Conservation (phyloP, 2,113 vertebrate genomes). For the Apteryx owenii region DNA sequence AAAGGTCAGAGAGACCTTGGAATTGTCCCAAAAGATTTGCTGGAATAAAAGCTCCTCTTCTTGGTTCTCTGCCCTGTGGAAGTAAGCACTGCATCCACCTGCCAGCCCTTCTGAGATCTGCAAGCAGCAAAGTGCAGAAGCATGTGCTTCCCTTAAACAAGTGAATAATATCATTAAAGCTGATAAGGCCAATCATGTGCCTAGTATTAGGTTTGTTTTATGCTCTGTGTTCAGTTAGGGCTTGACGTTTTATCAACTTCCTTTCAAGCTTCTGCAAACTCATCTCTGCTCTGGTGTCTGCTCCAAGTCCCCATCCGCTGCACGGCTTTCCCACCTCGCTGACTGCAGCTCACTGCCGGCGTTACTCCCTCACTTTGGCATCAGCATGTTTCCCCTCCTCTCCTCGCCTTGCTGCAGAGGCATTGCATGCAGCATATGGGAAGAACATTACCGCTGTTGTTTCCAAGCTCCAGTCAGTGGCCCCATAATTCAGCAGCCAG, state of each 20-base stretch:
- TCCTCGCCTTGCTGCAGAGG: background rate
- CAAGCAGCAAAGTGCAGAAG: background rate
- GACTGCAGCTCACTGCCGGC: background rate
- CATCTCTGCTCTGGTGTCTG: background rate
- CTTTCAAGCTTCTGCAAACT: background rate
- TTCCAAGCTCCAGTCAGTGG: background rate
- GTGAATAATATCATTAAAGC: background rate
- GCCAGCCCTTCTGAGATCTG: background rate
- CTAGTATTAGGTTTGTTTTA: background rate
- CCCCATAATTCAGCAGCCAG: background rate
- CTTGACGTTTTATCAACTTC: background rate
- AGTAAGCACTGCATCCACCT: background rate
- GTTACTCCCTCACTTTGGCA: background rate
- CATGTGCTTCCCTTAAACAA: background rate
- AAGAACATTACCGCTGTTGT: background rate
- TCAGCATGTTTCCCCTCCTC: accelerated
- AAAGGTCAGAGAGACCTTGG: background rate
- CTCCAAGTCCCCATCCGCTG: accelerated
- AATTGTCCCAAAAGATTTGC: background rate
- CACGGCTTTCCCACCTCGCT: accelerated
- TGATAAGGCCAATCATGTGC: background rate
- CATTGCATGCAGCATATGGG: accelerated
- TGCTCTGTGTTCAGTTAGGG: background rate
- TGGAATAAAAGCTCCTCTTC: background rate
- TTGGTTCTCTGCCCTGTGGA: background rate